Conservation (phyloP, 2,797 vertebrate species). For the Micromesistius poutassou region DNA sequence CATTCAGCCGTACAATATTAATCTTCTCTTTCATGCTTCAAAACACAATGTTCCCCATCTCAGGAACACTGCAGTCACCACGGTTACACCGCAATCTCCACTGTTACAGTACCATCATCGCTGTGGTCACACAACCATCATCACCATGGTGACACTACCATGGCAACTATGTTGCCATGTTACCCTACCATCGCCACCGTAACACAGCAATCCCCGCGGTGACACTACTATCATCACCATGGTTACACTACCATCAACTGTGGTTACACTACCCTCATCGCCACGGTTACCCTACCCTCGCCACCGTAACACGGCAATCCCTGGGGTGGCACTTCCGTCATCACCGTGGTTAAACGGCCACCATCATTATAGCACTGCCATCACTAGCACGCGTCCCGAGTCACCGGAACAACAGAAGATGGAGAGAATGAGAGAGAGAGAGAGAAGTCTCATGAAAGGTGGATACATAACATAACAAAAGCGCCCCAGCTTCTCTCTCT, state of each 20-base stretch:
- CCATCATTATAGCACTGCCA: not conserved
- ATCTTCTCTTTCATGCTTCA: not conserved
- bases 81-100: not conserved
- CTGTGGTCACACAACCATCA: not conserved
- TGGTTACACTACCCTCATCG: too few relatives aligned
- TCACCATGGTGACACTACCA: not conserved
- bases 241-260: too few relatives aligned
- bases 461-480: not conserved
- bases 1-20: constrained; percentile 9
- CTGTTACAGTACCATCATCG: not conserved
- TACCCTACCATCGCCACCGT: too few relatives aligned
- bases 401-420: not conserved
- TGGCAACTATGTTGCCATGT: not conserved
- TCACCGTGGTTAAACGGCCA: too few relatives aligned
- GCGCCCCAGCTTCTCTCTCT: not conserved
- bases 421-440: not conserved
- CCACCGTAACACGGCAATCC: too few relatives aligned
- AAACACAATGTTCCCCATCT: not conserved
- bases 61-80: not conserved
- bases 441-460: not conserved
- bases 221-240: too few relatives aligned
- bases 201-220: too few relatives aligned
- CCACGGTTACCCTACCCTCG: too few relatives aligned
- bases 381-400: not conserved
- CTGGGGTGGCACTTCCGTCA: too few relatives aligned